A percentile compares a stretch with the other conserved stretches of the same genome.
These are phyloP conservation scores for Belonocnema kinseyi DNA, from an alignment of 1,140 invertebrate genomes.

Conservation along the genomic window DNA sequence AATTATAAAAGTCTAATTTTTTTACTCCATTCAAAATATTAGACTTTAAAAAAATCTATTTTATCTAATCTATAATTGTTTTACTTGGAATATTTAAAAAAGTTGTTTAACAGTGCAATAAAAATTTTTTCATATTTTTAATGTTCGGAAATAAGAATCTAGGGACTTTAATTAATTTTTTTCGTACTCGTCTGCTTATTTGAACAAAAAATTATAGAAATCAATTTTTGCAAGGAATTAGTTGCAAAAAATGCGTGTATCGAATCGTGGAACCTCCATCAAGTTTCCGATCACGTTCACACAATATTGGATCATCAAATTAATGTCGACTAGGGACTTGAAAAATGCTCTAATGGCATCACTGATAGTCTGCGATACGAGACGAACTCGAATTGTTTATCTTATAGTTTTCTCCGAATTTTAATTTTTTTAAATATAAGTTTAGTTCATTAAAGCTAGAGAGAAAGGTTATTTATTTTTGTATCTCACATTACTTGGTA, in stretches of 20 bases:
- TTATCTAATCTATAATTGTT: no score
- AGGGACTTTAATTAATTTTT: no score
- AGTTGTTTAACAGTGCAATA: no score
- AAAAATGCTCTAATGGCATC: slow-evolving; percentile 58
- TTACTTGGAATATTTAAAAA: no score
- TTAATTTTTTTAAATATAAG: background rate
- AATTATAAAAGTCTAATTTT: no score
- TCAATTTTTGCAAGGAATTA: background rate
- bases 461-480: no score
- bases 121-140: no score
- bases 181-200: no score
- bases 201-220: background rate
- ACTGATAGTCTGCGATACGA: slow-evolving; percentile 31
- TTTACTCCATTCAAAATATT: no score
- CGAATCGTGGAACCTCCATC: slow-evolving; percentile 57
- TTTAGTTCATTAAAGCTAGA: background rate
- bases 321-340: slow-evolving; percentile 44
- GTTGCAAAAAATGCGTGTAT: slow-evolving; percentile 57
- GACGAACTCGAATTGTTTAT: background rate
- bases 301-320: slow-evolving; percentile 68
- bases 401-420: background rate
- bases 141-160: no score
- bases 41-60: no score
- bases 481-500: no score
- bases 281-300: slow-evolving; percentile 67